Conservation (phyloP, 2,113 vertebrate species). For the Misgurnus mizolepis region DNA sequence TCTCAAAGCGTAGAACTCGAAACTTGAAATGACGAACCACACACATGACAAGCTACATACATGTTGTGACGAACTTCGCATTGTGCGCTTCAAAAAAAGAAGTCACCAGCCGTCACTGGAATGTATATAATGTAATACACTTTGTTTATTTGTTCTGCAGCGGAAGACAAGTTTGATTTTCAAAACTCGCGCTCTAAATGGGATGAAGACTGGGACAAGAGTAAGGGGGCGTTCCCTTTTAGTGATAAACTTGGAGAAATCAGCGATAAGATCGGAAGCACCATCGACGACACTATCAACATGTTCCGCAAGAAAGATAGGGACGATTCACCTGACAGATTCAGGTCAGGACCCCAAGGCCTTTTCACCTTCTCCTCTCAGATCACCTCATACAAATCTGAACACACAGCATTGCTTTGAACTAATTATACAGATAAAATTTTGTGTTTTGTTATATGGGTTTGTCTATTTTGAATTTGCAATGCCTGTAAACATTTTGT, state of each 20-base stretch:
- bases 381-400: not conserved
- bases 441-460: not conserved
- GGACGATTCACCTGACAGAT: conserved; percentile 94
- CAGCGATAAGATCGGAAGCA: conserved; percentile 96
- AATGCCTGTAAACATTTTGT: not conserved
- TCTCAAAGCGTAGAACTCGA: too few relatives aligned
- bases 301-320: conserved; percentile 93
- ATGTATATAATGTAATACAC: not conserved
- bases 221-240: conserved; percentile 89
- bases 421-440: not conserved
- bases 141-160: conserved; percentile 51
- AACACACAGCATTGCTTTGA: not conserved
- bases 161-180: conserved; percentile 87
- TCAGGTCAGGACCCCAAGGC: conserved; percentile 77
- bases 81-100: too few relatives aligned
- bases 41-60: too few relatives aligned
- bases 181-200: conserved; percentile 84
- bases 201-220: conserved; percentile 97
- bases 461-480: not conserved
- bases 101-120: too few relatives aligned
- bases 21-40: too few relatives aligned
- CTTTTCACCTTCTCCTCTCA: not conserved
- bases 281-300: conserved; percentile 95
- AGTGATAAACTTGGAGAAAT: conserved; percentile 96
- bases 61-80: too few relatives aligned